Evolutionary conservation across 2,888 invertebrate species (phyloP), one percentile per base, ranked within the genome.

Genomic region (Pardosa pseudoannulata): DNA sequence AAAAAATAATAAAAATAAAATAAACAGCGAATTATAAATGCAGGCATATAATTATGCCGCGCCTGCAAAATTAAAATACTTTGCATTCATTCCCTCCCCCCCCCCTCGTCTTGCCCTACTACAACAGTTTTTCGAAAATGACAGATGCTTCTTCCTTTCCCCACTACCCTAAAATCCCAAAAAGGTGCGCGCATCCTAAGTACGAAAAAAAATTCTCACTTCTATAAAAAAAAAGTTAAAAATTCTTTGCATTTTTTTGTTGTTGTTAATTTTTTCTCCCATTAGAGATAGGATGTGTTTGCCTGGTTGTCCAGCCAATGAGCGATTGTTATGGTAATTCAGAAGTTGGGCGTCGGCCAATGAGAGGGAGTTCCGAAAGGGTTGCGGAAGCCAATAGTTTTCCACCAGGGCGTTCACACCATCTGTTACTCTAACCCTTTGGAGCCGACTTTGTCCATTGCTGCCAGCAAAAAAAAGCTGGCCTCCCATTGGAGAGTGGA

Each of bases 301-400:
- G 56, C 23, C 6, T 1, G 7, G 19, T n/a, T 65, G 71, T 78
- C 83, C 72, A 67, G 71, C 83, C 83, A 83, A 83, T 83, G 76
- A 83, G 67, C 46, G 83, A 72, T 72, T 71, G 65, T 64, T 76
- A 65, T 32, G 56, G 64, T 28, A 71, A 79, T 70, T 41, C 79
- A 36, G 62, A 62, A 39, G 41, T 41, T 70, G 46, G 64, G 79
- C 39, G 64, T 28, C 19, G 46, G 76, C 50, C 83, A 76, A 83
- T 76, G 72, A 78, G 83, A 78, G 83, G 72, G 67, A 64, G 78
- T n/a, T 67, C 65, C 23, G 73, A 83, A 82, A 76, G 83, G 78
- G 83, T 78, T 83, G 67, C 76, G 46, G 72, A 78, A 78, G 78
- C 83, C 83, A 83, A 83, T 83, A 72, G 72, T 50, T 67, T 72